phyloP scores from a whole-genome alignment of 2,113 vertebrate species.

The Rhizomys pruinosus region DNA sequence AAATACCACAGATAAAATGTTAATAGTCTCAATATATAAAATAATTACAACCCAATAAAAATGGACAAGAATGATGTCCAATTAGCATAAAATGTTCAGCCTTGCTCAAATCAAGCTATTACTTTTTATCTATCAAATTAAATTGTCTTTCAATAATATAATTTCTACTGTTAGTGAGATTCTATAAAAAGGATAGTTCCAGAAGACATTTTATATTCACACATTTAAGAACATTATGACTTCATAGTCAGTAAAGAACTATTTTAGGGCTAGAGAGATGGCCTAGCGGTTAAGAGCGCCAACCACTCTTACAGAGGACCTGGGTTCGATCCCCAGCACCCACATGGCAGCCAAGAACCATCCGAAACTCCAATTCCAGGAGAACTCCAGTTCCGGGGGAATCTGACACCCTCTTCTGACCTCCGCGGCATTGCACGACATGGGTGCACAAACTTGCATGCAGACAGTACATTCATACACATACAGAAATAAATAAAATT shows the following conservation, averaged over 20 bases:
- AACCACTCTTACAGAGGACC: no score
- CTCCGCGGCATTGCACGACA: no score
- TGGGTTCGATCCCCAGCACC: no score
- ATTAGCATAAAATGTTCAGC: background rate
- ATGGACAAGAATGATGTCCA: background rate
- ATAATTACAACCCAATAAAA: background rate
- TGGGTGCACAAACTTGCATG: no score
- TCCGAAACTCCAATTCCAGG: no score
- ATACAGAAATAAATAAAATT: no score
- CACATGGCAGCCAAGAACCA: no score
- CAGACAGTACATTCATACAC: no score
- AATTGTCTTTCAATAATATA: background rate
- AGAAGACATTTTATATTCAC: background rate
- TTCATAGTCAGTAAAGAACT: background rate
- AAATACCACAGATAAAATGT: slow-evolving; percentile 24
- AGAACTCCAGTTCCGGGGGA: no score
- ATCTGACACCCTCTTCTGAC: no score
- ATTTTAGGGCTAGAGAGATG: no score
- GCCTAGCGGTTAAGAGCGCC: no score
- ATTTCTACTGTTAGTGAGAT: background rate
- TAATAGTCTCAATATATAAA: background rate
- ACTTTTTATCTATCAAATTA: background rate
- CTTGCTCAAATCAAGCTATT: background rate
- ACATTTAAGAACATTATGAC: background rate
- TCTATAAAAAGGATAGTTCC: background rate